Evolutionary conservation across 2,113 vertebrate species (phyloP), one percentile per base, ranked within the genome.

Genomic region (Colossoma macropomum): DNA sequence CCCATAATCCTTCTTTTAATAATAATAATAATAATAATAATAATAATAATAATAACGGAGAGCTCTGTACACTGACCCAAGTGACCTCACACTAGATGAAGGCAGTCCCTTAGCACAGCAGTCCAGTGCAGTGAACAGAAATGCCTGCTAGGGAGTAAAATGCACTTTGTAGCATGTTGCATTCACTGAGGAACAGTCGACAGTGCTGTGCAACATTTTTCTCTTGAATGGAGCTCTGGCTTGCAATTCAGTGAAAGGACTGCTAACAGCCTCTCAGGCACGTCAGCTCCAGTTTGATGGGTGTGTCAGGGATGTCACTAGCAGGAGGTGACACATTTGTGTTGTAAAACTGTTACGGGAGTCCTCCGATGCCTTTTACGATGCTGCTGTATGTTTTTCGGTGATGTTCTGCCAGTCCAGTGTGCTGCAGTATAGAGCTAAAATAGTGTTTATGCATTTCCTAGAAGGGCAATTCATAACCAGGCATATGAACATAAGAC

Each of bases 291-390:
- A 34, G 23, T 69, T 69, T 41, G 65, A 69, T 69, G 23, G 50
- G 65, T 69, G n/a, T 79, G 65, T 54, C 63, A 25, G 48, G 17
- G 65, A 79, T 56, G 63, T 30, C 45, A 66, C 27, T n/a, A 66
- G 63, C 27, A 79, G 3, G 28, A 34, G 19, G 17, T 34, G 66
- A 69, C 32, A 38, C 32, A 34, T 69, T 32, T 21, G 34, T 21
- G 66, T 69, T 79, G 6, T 50, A 66, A 38, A 45, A 28, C 62
- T 52, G 45, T 50, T 66, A 69, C 45, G 50, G 41, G 45, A 23
- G 19, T 32, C 27, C 34, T 52, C 27, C 38, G 48, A 54, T 23
- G 30, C 76, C 41, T 45, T 52, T 16, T 52, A 52, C 50, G 17
- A 1, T 52, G 50, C 50, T 52, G 1, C 50, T 52, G 17, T 15